Conservation (phyloP, 2,113 vertebrate genomes). For the Centropristis striata region DNA sequence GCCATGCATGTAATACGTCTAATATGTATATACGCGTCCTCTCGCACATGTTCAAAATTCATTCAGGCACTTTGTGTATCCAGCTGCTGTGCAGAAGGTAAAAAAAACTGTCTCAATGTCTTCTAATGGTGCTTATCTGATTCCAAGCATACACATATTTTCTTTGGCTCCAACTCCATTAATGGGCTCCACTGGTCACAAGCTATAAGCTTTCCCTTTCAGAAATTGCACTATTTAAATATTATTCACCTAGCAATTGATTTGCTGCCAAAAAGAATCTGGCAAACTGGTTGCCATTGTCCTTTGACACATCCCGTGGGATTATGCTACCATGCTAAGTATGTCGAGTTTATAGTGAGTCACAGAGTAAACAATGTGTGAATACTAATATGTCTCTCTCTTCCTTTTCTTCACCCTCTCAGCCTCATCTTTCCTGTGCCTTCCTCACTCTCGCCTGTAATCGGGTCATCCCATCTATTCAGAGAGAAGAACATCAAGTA, state of each 20-base stretch:
- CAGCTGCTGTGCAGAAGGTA: neutral
- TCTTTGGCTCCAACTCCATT: neutral
- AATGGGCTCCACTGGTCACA: neutral
- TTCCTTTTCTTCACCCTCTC: neutral
- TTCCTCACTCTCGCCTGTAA: neutral
- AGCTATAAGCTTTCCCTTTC: neutral
- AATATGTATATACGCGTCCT: neutral
- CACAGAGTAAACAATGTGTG: neutral
- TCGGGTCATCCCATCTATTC: slow-evolving; percentile 5
- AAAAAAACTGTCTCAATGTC: neutral
- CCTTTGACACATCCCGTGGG: slow-evolving; percentile 6
- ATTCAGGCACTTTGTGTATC: slow-evolving; percentile 2
- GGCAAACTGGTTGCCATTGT: slow-evolving; percentile 4
- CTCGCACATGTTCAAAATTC: neutral
- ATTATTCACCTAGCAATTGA: slow-evolving; percentile 4
- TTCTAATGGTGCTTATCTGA: neutral
- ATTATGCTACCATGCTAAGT: slow-evolving; percentile 24
- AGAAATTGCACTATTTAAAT: slow-evolving; percentile 15
- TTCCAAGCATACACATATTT: neutral
- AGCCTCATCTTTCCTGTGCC: neutral
- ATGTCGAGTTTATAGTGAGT: neutral
- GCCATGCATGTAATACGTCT: neutral
- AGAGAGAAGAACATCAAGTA: slow-evolving; percentile 15
- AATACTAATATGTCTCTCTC: slow-evolving; percentile 12
- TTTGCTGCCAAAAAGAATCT: slow-evolving; percentile 3